Evolutionary conservation across 2,888 invertebrate genomes (phyloP), one percentile per base, ranked within the genome.

Genomic region (Tromatobia lineatoria): DNA sequence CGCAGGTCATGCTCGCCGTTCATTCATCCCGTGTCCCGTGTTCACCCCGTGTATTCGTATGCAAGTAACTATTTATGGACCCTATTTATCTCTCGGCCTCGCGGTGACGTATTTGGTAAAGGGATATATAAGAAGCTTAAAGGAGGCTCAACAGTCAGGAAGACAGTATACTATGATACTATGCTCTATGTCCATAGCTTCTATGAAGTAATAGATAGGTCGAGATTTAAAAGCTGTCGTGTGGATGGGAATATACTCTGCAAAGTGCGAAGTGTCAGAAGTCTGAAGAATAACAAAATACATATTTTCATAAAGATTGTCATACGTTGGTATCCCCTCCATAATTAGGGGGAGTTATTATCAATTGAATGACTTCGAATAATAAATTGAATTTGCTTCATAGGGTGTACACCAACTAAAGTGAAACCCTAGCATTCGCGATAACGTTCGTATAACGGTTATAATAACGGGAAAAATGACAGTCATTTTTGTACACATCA

Each of bases 1-100:
- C 47, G 34, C 52, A 50, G 69, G 47, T 66, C 71, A 73, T 76
- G 57, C 47, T 18, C 38, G 23, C 50, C 8, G 20, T 59, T 18
- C 77, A 73, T 66, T 70, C 57, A 52, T 61, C 70, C 10, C 54
- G 34, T 70, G 45, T 59, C 64, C n/a, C n/a, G n/a, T n/a, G n/a
- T n/a, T n/a, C n/a, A n/a, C n/a, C n/a, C n/a, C 23, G 50, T 57
- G 66, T 66, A 77, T 82, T 77, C 73, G 73, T 71, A 59, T 67
- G 20, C 59, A 29, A 47, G 15, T 50, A 59, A 57, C 73, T 77
- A 73, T 77, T 77, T 82, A 82, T 82, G 77, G 82, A 66, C 66
- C 71, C 71, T 71, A 70, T 82, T 82, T 82, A 71, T 82, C 81
- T 77, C 47, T 38, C 57, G 18, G 15, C 34, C 70, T 54, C 47